Percentiles rank a stretch among this genome's conserved stretches.
Evolutionary conservation across 2,888 invertebrate genomes (phyloP).

Genomic region (Drosophila sordidula): DNA sequence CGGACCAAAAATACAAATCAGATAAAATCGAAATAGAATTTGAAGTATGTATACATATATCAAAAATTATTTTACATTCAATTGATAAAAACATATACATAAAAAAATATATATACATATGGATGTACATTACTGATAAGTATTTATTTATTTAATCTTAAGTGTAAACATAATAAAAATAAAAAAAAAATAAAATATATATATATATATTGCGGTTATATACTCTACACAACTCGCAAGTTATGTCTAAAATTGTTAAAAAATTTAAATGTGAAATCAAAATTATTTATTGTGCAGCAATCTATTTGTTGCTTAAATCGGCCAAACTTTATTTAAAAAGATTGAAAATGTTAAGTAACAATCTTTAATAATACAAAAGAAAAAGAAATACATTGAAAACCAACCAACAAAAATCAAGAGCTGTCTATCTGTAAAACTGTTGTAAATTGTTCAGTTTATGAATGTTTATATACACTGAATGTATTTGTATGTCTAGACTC

Average conservation of each 20-base stretch:
- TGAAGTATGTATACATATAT: slow-evolving; percentile 54
- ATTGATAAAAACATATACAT: slow-evolving; percentile 37
- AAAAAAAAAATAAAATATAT: slow-evolving; percentile 11
- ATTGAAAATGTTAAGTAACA: slow-evolving; percentile 23
- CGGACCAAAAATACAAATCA: slow-evolving; percentile 68
- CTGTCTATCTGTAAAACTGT: slow-evolving; percentile 65
- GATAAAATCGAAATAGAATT: slow-evolving; percentile 43
- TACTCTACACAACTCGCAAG: slow-evolving; percentile 60
- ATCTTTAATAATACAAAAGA: slow-evolving; percentile 31
- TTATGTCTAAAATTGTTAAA: slow-evolving; percentile 44
- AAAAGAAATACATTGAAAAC: slow-evolving; percentile 21
- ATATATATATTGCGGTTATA: slow-evolving; percentile 40
- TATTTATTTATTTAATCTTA: slow-evolving; percentile 37
- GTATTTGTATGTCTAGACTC: slow-evolving; percentile 52
- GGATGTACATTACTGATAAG: slow-evolving; percentile 17
- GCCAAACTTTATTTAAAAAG: slow-evolving; percentile 42
- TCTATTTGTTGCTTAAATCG: slow-evolving; percentile 65
- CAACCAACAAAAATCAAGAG: slow-evolving; percentile 42
- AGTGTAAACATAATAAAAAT: slow-evolving; percentile 27
- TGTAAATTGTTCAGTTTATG: slow-evolving; percentile 62
- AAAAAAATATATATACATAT: slow-evolving; percentile 24
- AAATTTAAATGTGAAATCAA: slow-evolving; percentile 17
- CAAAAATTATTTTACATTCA: slow-evolving; percentile 46
- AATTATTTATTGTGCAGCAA: slow-evolving; percentile 38
- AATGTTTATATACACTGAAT: slow-evolving; percentile 45